phyloP scores from a whole-genome alignment of 2,888 invertebrate genomes.

The Oscheius sp. region DNA sequence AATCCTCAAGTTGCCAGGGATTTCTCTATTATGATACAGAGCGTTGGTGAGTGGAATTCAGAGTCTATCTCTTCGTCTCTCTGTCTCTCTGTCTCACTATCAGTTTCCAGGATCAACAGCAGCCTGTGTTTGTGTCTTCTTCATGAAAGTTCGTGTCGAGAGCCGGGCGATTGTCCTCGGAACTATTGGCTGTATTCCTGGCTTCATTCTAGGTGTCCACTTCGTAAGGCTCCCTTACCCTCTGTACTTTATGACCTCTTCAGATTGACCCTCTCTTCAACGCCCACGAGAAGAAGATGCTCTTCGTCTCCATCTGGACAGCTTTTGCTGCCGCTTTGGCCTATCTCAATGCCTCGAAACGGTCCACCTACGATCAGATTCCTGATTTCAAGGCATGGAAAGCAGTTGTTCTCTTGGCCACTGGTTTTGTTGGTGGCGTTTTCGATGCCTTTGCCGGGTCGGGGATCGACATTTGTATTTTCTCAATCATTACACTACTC shows the following conservation, averaged over 20 bases:
- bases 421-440: slow-evolving; percentile 72
- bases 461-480: slow-evolving; percentile 73
- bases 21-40: slow-evolving; percentile 69
- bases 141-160: slow-evolving; percentile 69
- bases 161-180: slow-evolving; percentile 66
- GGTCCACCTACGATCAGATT: slow-evolving; percentile 61
- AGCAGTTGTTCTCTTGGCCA: slow-evolving; percentile 62
- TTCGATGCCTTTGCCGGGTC: slow-evolving; percentile 73
- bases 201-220: slow-evolving; percentile 70
- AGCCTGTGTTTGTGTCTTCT: slow-evolving; percentile 69
- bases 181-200: slow-evolving; percentile 68
- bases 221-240: slow-evolving; percentile 34
- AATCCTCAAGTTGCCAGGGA: slow-evolving; percentile 64
- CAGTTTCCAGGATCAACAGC: slow-evolving; percentile 72
- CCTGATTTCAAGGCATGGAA: slow-evolving; percentile 68
- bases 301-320: slow-evolving; percentile 73
- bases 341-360: slow-evolving; percentile 68
- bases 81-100: no score
- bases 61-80: not conserved
- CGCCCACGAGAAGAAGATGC: slow-evolving; percentile 73
- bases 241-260: not conserved
- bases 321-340: slow-evolving; percentile 73
- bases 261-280: slow-evolving; percentile 67
- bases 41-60: slow-evolving; percentile 47
- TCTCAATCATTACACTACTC: slow-evolving; percentile 69